Base-by-base conservation (phyloP, 1,140 invertebrate genomes). In the Macrotrachela quadricornifera region DNA sequence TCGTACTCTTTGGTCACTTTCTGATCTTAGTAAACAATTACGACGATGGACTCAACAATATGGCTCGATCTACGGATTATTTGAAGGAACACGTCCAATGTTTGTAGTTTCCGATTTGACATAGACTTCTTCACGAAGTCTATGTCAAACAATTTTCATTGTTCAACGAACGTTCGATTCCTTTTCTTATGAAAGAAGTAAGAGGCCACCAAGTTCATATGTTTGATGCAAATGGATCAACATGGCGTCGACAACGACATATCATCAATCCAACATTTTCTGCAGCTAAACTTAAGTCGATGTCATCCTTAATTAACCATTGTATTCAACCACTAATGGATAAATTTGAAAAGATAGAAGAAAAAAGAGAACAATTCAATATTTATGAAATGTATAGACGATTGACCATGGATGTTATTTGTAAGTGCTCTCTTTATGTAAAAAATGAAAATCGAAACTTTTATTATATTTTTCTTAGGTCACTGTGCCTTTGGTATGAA, bases 191-290 rank as follows among this genome's bases (percentile, higher is more conserved):
- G 21, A 30, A 30, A 30, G 21, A 30, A 30, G 21, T 30, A 30
- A 30, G 21, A 8, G 21, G 21, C 2, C 21, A 30, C 8, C 21
- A 30, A 30, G 21, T 30, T 30, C 36, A 44, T n/a, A 13, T 51
- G 15, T 45, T 51, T 51, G 36, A 15, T 12, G 56, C 69, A 3
- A 57, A 59, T 21, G 69, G 64, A 52, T 57, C 62, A 14, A 51
- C 65, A 42, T 78, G 78, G 78, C 74, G 71, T 59, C 61, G 71
- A 3, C 56, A 76, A 6, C 62, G 78, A 37, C 61, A 66, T 15
- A 76, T 77, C 49, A 61, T 77, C 42, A 74, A 73, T 12, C 76
- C 76, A 10, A 68, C 74, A 10, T 79, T 78, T 60, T 74, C 75
- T 1, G 64, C 71, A 4, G 64, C 69, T 6, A 78, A 78, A 64